Percentiles rank a stretch among this genome's conserved stretches.
Evolutionary conservation across 2,797 vertebrate genomes (phyloP).

Genomic region (Lophius americanus): DNA sequence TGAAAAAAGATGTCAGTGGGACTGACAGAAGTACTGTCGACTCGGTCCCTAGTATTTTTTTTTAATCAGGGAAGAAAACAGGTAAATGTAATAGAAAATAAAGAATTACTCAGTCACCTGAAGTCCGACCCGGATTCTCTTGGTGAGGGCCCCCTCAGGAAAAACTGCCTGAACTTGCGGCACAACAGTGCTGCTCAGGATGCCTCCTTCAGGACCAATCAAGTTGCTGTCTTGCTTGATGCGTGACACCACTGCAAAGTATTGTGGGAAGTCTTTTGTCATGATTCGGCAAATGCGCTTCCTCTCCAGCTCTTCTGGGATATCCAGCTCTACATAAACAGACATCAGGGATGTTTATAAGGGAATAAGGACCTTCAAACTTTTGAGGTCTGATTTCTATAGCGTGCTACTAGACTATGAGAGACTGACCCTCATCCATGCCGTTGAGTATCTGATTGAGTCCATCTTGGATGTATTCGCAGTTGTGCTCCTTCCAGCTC

Average conservation of each 20-base stretch:
- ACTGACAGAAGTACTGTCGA: too few species aligned
- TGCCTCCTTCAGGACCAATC: constrained; percentile 95
- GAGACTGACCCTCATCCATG: constrained; percentile 92
- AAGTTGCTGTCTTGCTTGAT: constrained; percentile 97
- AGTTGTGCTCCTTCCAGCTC: constrained; percentile 98
- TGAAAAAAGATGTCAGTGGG: too few species aligned
- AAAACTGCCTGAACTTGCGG: constrained; percentile 97
- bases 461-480: constrained; percentile 94
- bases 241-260: constrained; percentile 96
- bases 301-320: constrained; percentile 92
- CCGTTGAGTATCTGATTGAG: constrained; percentile 97
- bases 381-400: background rate
- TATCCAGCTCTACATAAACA: constrained; percentile 86
- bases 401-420: background rate
- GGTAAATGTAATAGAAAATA: background rate
- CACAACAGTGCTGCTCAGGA: constrained; percentile 96
- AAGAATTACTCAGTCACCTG: constrained; percentile 84
- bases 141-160: constrained; percentile 96
- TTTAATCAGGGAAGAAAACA: background rate
- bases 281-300: constrained; percentile 97
- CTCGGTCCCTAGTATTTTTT: too few species aligned
- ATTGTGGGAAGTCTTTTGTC: constrained; percentile 97
- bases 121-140: constrained; percentile 94
- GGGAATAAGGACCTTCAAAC: fast-evolving
- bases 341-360: background rate